These are phyloP conservation scores for Luperina testacea DNA, from an alignment of 2,888 invertebrate genomes.

Conservation along the genomic window DNA sequence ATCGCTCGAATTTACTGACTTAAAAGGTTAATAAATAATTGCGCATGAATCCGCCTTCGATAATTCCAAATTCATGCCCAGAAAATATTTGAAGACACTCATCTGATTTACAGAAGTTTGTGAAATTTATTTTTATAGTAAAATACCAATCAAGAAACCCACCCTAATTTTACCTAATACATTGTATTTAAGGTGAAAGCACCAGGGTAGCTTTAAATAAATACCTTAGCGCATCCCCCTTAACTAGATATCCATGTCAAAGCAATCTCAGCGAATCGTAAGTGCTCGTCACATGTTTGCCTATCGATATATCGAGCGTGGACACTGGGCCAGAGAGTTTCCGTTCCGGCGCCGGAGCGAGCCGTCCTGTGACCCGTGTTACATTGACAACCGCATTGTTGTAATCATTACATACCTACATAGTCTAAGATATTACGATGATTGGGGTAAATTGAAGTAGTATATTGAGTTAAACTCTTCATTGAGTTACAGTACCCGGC, in stretches of 20 bases:
- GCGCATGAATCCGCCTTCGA: background rate
- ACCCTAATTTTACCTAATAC: background rate
- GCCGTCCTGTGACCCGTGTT: conserved; percentile 75
- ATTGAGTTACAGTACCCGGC: no score
- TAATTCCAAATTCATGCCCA: background rate
- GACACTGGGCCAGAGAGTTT: conserved; percentile 69
- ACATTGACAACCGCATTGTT: conserved; percentile 50
- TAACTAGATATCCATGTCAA: background rate
- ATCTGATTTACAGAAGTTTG: background rate
- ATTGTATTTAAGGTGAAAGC: background rate
- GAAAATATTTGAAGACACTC: background rate
- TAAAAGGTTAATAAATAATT: background rate
- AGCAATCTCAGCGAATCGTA: background rate
- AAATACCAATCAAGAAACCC: no score
- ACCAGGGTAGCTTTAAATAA: background rate
- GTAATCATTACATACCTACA: background rate
- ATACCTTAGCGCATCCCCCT: background rate
- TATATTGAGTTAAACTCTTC: background rate
- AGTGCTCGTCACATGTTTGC: conserved; percentile 40
- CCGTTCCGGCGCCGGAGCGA: conserved; percentile 71
- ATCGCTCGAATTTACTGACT: background rate
- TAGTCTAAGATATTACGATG: background rate
- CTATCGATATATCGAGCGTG: conserved; percentile 79
- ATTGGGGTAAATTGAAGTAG: background rate
- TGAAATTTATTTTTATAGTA: background rate